These are phyloP conservation scores for Phalacrocorax brasilianus DNA, from an alignment of 2,113 vertebrate species.

Conservation along the genomic window DNA sequence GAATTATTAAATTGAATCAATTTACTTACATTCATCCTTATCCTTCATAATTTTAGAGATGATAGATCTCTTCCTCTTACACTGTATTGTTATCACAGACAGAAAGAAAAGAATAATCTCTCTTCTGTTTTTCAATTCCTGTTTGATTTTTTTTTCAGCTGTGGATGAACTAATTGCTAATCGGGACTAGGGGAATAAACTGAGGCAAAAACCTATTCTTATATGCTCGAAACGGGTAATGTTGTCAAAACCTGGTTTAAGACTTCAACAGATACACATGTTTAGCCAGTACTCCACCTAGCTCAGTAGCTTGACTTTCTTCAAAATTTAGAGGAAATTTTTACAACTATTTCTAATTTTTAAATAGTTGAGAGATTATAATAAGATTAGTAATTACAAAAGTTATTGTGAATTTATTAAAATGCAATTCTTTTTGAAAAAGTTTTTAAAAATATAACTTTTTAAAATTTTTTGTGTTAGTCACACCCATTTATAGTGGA, in stretches of 20 bases:
- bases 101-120: slow-evolving; percentile 3
- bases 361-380: neutral
- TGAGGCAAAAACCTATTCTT: neutral
- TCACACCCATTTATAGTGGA: neutral
- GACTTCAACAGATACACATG: neutral
- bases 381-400: neutral
- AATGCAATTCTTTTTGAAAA: neutral
- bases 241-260: neutral
- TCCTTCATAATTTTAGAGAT: neutral
- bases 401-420: neutral
- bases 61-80: neutral
- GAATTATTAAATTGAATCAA: neutral
- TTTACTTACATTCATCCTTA: slow-evolving; percentile 18
- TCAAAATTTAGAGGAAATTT: neutral
- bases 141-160: neutral
- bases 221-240: neutral
- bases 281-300: neutral
- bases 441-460: neutral
- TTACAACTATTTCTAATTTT: neutral
- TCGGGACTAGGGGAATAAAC: neutral
- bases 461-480: neutral
- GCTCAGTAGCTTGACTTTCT: neutral
- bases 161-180: neutral
- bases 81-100: neutral
- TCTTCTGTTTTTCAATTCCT: neutral